Evolutionary conservation across 2,888 invertebrate species (phyloP).

Genomic region (Cosmia pyralina): DNA sequence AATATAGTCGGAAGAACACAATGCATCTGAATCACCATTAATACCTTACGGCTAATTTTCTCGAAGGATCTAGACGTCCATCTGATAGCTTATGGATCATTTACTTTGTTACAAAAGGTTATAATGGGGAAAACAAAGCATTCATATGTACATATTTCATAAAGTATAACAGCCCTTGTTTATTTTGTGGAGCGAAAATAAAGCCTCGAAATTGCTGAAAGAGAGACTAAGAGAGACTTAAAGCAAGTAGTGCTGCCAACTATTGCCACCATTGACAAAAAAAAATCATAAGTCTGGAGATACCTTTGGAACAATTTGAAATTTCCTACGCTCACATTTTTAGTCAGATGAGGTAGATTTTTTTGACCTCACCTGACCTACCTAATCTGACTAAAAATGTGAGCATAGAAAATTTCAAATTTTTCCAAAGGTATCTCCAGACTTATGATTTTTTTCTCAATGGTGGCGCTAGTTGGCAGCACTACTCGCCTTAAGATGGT

Average conservation of each 20-base stretch:
- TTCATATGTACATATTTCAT: slow-evolving; percentile 60
- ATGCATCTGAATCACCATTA: slow-evolving; percentile 42
- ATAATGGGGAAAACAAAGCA: slow-evolving; percentile 51
- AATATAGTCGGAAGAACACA: slow-evolving; percentile 12
- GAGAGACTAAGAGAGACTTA: slow-evolving; percentile 14
- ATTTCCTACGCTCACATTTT: no score
- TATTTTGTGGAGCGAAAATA: slow-evolving; percentile 44
- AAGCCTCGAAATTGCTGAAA: slow-evolving; percentile 22
- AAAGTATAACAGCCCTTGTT: slow-evolving; percentile 44
- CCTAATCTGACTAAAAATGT: no score
- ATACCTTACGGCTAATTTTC: slow-evolving; percentile 55
- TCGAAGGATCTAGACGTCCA: slow-evolving; percentile 47
- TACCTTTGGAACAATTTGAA: no score
- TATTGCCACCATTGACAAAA: no score
- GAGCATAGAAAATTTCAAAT: no score
- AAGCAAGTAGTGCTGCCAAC: no score
- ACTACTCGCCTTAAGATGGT: not conserved
- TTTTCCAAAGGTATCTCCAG: no score
- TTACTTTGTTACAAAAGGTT: slow-evolving; percentile 55
- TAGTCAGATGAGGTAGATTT: no score
- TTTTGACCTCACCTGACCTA: no score
- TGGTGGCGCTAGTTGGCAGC: no score
- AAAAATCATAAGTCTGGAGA: no score
- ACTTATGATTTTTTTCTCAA: no score
- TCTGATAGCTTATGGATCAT: slow-evolving; percentile 59